A percentile compares a stretch with the other conserved stretches of the same genome.
These are phyloP conservation scores for Myrmecophaga tridactyla DNA, from an alignment of 2,113 vertebrate species.

Conservation along the genomic window DNA sequence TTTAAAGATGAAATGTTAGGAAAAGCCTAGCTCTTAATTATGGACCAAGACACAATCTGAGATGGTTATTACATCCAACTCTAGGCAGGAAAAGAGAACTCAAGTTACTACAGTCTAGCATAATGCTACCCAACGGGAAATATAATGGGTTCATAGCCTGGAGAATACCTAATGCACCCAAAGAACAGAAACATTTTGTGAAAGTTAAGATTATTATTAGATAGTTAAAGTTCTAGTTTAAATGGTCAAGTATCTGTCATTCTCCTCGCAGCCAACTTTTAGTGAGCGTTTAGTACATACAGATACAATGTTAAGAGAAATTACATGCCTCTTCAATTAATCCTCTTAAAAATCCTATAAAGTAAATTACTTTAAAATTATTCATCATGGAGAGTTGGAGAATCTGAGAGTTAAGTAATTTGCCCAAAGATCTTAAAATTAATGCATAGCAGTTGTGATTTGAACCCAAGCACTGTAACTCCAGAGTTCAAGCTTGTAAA, in stretches of 20 bases:
- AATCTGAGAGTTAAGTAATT: background rate
- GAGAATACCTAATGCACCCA: background rate
- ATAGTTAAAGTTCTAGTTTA: background rate
- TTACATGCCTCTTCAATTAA: background rate
- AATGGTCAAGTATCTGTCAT: background rate
- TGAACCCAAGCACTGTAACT: background rate
- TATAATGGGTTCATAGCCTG: background rate
- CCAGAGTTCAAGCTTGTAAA: background rate
- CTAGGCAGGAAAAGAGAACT: background rate
- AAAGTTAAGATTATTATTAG: background rate
- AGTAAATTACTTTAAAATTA: background rate
- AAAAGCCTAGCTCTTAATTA: constrained; percentile 1
- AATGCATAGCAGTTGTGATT: background rate
- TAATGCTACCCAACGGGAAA: background rate
- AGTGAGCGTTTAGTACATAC: background rate
- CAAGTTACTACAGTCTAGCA: background rate
- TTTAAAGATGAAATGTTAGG: constrained; percentile 5
- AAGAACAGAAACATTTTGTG: background rate
- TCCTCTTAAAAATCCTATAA: background rate
- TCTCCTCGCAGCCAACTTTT: background rate
- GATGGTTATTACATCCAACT: background rate
- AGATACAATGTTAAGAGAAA: background rate
- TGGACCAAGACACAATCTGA: background rate
- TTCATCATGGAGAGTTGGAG: background rate
- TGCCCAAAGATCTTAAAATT: background rate